Evolutionary conservation across 2,888 invertebrate genomes (phyloP), one percentile per base, ranked within the genome.

Genomic region (Xylophagus ater): DNA sequence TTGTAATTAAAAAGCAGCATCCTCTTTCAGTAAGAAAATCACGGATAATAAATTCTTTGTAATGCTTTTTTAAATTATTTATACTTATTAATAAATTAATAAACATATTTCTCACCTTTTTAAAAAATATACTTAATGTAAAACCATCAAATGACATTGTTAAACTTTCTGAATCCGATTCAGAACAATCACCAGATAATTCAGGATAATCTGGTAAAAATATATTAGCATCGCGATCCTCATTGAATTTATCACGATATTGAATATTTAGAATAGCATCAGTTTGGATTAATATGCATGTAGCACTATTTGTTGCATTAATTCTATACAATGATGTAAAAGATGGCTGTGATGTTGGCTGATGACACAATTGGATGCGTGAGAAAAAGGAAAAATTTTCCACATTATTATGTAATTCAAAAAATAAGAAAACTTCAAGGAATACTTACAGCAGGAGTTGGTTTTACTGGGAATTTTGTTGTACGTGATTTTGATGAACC

Each of bases 31-130:
- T n/a, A n/a, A n/a, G n/a, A n/a, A n/a, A n/a, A n/a, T n/a, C n/a
- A n/a, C n/a, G n/a, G n/a, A n/a, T n/a, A n/a, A n/a, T n/a, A n/a
- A n/a, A n/a, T n/a, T n/a, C n/a, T n/a, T n/a, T n/a, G n/a, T n/a
- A n/a, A n/a, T n/a, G n/a, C n/a, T n/a, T n/a, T n/a, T n/a, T n/a
- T n/a, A n/a, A n/a, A n/a, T n/a, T n/a, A n/a, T n/a, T n/a, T n/a
- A n/a, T n/a, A n/a, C n/a, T n/a, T n/a, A n/a, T n/a, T n/a, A n/a
- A n/a, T n/a, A n/a, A n/a, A n/a, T n/a, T n/a, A n/a, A n/a, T n/a
- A n/a, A n/a, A n/a, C n/a, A n/a, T n/a, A n/a, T n/a, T n/a, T 23
- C 49, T 53, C 62, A 87, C 87, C 77, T 88, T 88, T 42, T 79
- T 77, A 55, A 89, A 90, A 47, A 73, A 73, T 70, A 82, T 80